Base-by-base conservation (phyloP, 1,140 invertebrate species). In the Frieseomelitta varia region DNA sequence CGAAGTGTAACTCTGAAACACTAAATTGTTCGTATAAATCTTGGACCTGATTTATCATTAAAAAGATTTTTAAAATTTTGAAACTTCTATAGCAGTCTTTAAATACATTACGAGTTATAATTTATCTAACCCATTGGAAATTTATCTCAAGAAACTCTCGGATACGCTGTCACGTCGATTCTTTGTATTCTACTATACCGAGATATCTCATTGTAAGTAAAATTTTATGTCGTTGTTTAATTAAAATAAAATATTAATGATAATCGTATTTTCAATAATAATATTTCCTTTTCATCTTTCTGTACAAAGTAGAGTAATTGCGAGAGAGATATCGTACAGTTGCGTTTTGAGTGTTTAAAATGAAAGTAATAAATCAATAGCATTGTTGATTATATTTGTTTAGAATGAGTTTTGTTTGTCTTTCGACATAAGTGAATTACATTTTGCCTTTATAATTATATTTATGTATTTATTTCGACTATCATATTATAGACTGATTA, bases 1-100 rank as follows among this genome's bases (percentile, higher is more conserved):
- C 67, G 97, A 96, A 67, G 96, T 95, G 90, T 97, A 97, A 90
- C 96, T 97, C 95, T 97, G 97, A 95, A 97, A 97, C 93, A 97
- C 97, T 97, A 94, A 61, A 79, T 85, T 83, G 39, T 79, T 79
- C 65, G 47, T 85, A 85, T 63, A 81, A 11, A 39, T 69, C 34
- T 74, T 74, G 30, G 17, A 61, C 81, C 63, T 19, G 84, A 85
- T 80, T 19, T 67, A 39, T 21, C 4, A 68, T n/a, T 30, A 39
- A 14, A n/a, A 15, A 8, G n/a, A 56, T 56, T 69, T 53, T 8
- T 17, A 14, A n/a, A 58, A 58, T 34, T 39, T 34, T 10, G 17
- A 14, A 58, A 58, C 30, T 47, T n/a, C 1, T n/a, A n/a, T 61
- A n/a, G 14, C 4, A n/a, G n/a, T 10, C 12, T 14, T 14, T n/a